Evolutionary conservation across 2,113 vertebrate genomes (phyloP), one percentile per base, ranked within the genome.

Genomic region (Platysteira castanea): DNA sequence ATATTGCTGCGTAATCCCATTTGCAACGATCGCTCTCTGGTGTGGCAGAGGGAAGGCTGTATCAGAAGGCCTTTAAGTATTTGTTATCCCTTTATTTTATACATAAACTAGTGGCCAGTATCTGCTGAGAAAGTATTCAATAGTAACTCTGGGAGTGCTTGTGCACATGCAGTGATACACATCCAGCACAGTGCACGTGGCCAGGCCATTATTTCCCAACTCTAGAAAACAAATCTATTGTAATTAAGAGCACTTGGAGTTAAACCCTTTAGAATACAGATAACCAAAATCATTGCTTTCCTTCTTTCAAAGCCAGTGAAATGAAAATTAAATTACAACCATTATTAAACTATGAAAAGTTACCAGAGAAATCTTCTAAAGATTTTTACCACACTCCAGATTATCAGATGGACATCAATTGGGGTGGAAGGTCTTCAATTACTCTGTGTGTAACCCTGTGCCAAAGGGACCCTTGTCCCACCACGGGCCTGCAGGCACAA

Each of bases 21-120:
- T 95, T 95, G 54, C 83, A 93, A 12, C n/a, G 87, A 93, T 88
- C 10, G 5, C 35, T 70, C 74, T 27, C 42, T 49, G 33, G 63
- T 64, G 35, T 46, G 39, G 67, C 71, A 91, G 50, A 70, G 39
- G 83, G n/a, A 65, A 89, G 31, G 41, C 54, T 65, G 28, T 17
- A 82, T n/a, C 76, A 79, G 54, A 89, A 91, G 41, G 78, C 35
- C 44, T 90, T 50, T 24, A 73, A 82, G 26, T 91, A 41, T 85
- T 91, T 93, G n/a, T 89, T 89, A 83, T 69, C 61, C 46, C 15
- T 93, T 79, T 90, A 77, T 86, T 90, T 89, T 76, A 11, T 31
- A 16, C 7, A 2, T 65, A 54, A 70, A 61, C 57, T 73, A 53
- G 30, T 60, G 44, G 74, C 67, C 56, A 65, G 61, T 52, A 65